These are phyloP conservation scores for Antennarius striatus DNA, from an alignment of 2,113 vertebrate species.

Conservation along the genomic window DNA sequence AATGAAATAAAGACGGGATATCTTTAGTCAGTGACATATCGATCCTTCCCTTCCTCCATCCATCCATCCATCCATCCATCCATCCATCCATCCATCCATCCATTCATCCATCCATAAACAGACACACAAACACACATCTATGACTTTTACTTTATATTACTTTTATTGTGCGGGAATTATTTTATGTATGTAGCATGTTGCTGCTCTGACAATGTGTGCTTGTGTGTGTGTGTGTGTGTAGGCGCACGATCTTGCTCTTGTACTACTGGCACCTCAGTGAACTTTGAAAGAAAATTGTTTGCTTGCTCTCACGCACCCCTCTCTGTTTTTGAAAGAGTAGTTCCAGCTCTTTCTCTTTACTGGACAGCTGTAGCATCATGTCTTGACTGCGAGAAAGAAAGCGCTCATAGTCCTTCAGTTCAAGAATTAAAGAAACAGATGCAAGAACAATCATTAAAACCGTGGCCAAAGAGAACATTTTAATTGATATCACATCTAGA, in stretches of 20 bases:
- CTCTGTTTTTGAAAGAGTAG: slow-evolving; percentile 86
- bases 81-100: no score
- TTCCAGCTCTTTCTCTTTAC: slow-evolving; percentile 89
- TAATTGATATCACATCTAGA: not conserved
- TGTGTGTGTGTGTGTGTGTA: no score
- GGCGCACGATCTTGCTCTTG: not conserved
- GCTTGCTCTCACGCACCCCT: slow-evolving; percentile 71
- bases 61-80: no score
- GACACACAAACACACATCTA: no score
- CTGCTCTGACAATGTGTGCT: no score
- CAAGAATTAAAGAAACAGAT: not conserved
- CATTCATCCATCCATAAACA: no score
- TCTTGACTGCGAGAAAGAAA: slow-evolving; percentile 85
- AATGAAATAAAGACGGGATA: not conserved
- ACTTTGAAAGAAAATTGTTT: not conserved
- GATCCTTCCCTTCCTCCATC: no score
- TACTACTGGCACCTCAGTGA: not conserved
- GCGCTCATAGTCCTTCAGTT: slow-evolving; percentile 83
- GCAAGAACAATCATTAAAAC: not conserved
- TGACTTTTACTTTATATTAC: no score
- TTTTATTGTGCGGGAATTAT: no score
- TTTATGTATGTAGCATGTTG: no score
- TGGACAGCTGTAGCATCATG: slow-evolving; percentile 82
- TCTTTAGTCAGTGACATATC: no score
- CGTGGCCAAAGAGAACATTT: not conserved